Percentiles rank a stretch among this genome's conserved stretches.
phyloP scores from a whole-genome alignment of 1,140 invertebrate genomes.

The Choristoneura fumiferana region DNA sequence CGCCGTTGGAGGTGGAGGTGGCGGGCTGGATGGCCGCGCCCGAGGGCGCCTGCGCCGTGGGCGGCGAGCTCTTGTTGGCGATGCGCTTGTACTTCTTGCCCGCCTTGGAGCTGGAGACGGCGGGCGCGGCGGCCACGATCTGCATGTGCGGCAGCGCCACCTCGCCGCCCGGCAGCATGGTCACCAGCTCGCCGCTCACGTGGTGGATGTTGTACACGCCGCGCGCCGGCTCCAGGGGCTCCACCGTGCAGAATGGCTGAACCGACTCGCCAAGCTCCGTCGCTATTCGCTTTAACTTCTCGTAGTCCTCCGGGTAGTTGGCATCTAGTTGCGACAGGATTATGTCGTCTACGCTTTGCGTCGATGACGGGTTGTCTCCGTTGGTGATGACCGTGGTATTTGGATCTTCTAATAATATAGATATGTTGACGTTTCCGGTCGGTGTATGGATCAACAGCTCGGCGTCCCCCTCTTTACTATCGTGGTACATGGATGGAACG shows the following conservation, averaged over 20 bases:
- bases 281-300: conserved; percentile 86
- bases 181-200: conserved; percentile 72
- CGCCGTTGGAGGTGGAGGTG: conserved; percentile 79
- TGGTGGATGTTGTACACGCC: conserved; percentile 77
- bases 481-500: conserved; percentile 72
- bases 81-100: conserved; percentile 78
- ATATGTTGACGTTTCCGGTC: conserved; percentile 73
- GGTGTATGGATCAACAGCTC: conserved; percentile 69
- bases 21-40: conserved; percentile 66
- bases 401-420: conserved; percentile 70
- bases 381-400: conserved; percentile 63
- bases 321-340: conserved; percentile 84
- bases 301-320: conserved; percentile 85
- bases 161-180: conserved; percentile 70
- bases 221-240: conserved; percentile 75
- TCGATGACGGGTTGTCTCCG: conserved; percentile 80
- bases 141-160: conserved; percentile 75
- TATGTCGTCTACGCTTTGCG: conserved; percentile 85
- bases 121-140: conserved; percentile 68
- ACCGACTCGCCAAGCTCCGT: conserved; percentile 86
- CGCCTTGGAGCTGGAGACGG: conserved; percentile 78
- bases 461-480: conserved; percentile 59
- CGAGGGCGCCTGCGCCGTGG: conserved; percentile 52
- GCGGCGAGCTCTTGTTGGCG: conserved; percentile 64
- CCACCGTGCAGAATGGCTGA: conserved; percentile 84